Percentiles rank a stretch among this genome's conserved stretches.
phyloP scores from a whole-genome alignment of 2,888 invertebrate species.

The Neuroscelio doddi region DNA sequence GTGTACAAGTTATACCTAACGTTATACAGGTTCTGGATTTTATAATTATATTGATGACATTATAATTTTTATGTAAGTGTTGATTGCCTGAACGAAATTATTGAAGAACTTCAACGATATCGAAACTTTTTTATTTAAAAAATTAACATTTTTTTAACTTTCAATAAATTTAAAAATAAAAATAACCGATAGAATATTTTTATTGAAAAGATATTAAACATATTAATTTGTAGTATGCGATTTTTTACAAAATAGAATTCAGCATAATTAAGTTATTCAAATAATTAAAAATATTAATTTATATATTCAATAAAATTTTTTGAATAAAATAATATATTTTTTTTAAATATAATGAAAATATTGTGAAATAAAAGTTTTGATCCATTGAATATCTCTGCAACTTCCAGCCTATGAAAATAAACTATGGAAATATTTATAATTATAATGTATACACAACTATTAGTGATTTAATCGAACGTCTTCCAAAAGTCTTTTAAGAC shows the following conservation, averaged over 20 bases:
- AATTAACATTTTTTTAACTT: neutral
- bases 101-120: slow-evolving; percentile 13
- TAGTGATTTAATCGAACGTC: slow-evolving; percentile 44
- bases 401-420: slow-evolving; percentile 13
- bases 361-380: no score
- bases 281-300: no score
- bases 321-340: neutral
- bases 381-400: neutral
- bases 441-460: slow-evolving; percentile 23
- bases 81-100: slow-evolving; percentile 22
- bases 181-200: no score
- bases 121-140: slow-evolving; percentile 5
- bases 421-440: slow-evolving; percentile 8
- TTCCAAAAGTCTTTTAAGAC: slow-evolving; percentile 40
- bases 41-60: slow-evolving; percentile 61
- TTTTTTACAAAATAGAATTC: neutral
- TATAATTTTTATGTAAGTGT: slow-evolving; percentile 54
- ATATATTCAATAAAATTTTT: no score
- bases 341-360: no score
- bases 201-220: no score
- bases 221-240: neutral
- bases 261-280: no score
- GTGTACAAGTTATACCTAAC: slow-evolving; percentile 61
- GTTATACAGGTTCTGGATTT: slow-evolving; percentile 66
- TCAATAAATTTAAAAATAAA: neutral